Evolutionary conservation across 2,888 invertebrate genomes (phyloP), one percentile per base, ranked within the genome.

Genomic region (Petrolisthes manimaculis): DNA sequence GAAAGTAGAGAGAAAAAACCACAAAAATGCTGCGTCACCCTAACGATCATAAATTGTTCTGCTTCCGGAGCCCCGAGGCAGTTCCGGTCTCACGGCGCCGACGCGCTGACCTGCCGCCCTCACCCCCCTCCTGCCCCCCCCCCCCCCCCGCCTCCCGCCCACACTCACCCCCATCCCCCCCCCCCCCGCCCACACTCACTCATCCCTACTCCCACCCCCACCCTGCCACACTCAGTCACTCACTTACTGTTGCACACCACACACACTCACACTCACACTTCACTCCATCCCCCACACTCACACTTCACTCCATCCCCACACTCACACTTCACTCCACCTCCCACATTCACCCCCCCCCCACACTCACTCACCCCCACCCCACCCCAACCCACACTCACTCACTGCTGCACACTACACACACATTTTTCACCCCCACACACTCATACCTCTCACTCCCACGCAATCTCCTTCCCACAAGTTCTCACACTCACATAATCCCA

Each of bases 1-100:
- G 81, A 61, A 61, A 81, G 55, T 18, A 61, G 81, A 81, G 81
- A 81, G 81, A 81, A 61, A 61, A 81, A 61, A 61, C 14, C 4
- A 18, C 14, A 71, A 14, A 53, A 18, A 37, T 80, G 24, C 69
- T 71, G 54, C 69, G 85, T 85, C 80, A 80, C 69, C 79, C 51
- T 61, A 69, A 71, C 69, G 77, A 78, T 88, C 84, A 88, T 84
- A 83, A 88, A 88, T 88, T 84, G 87, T 88, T 88, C 71, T 84
- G 79, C 87, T 88, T 88, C 87, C 87, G 87, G 87, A 74, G 87
- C 84, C 84, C 84, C 61, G 74, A 80, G 87, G 87, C 84, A 84
- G 87, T 88, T 88, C 87, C 87, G 87, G 87, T 87, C 87, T 80
- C 87, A 88, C 87, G 87, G 75, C 71, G n/a, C n/a, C n/a, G n/a